A percentile compares a stretch with the other conserved stretches of the same genome.
Evolutionary conservation across 2,888 invertebrate species (phyloP).

Genomic region (Anorthoa munda): DNA sequence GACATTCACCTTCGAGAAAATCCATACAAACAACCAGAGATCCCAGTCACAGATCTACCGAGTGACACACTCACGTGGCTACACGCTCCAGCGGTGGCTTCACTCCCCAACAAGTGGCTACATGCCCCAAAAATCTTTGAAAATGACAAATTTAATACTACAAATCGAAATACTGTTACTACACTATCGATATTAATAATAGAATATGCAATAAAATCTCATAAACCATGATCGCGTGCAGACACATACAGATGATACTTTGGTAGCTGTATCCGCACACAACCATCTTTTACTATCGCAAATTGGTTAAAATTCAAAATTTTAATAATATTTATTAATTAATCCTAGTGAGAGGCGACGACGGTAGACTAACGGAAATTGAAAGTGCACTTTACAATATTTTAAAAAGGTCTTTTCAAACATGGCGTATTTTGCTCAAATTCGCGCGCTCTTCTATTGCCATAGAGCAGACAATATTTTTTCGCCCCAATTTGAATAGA

Average conservation of each 20-base stretch:
- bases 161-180: conserved; percentile 87
- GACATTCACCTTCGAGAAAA: conserved; percentile 85
- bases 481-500: conserved; percentile 62
- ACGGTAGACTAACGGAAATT: conserved; percentile 75
- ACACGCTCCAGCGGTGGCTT: conserved; percentile 62
- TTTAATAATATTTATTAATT: conserved; percentile 75
- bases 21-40: conserved; percentile 76
- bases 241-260: conserved; percentile 69
- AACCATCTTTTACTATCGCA: conserved; percentile 69
- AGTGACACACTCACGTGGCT: conserved; percentile 54
- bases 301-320: conserved; percentile 82
- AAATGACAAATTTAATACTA: conserved; percentile 88
- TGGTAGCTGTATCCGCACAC: conserved; percentile 71
- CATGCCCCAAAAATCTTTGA: conserved; percentile 75
- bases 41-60: conserved; percentile 68
- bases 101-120: conserved; percentile 67
- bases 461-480: conserved; percentile 51
- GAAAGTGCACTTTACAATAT: conserved; percentile 81
- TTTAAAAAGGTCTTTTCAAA: conserved; percentile 65
- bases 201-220: conserved; percentile 86
- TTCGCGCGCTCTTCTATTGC: conserved; percentile 59
- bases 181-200: conserved; percentile 84
- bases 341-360: conserved; percentile 80
- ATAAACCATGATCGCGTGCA: conserved; percentile 77
- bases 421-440: conserved; percentile 49